Evolutionary conservation across 2,113 vertebrate species (phyloP).

Genomic region (Cyanoderma ruficeps): DNA sequence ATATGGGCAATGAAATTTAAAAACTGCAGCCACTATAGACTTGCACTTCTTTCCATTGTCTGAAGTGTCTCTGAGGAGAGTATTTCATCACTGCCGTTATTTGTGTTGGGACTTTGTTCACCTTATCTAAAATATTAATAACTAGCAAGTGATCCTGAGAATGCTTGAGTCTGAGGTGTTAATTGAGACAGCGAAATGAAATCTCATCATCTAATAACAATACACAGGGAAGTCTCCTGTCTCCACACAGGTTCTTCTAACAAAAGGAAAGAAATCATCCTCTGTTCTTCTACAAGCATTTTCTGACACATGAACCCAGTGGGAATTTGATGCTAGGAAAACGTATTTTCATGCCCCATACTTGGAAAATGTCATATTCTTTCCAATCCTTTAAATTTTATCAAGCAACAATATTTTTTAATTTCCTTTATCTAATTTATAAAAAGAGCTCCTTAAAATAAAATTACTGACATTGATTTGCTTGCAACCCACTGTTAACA

Average conservation of each 20-base stretch:
- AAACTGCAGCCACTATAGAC: background rate
- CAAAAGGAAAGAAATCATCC: background rate
- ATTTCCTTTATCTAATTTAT: background rate
- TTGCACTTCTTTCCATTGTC: background rate
- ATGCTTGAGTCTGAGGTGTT: background rate
- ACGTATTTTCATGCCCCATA: background rate
- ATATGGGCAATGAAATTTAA: background rate
- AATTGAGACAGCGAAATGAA: background rate
- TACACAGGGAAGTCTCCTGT: background rate
- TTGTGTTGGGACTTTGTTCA: background rate
- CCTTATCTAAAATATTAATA: background rate
- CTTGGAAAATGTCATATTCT: background rate
- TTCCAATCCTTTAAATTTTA: background rate
- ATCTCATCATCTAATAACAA: background rate
- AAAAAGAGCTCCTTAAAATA: background rate
- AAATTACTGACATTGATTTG: conserved; percentile 7
- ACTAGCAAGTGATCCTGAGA: background rate
- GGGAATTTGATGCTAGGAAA: background rate
- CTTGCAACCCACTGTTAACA: conserved; percentile 10
- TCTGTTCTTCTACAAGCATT: background rate
- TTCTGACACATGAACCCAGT: background rate
- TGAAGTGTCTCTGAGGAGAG: background rate
- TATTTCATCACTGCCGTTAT: background rate
- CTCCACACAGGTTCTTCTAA: background rate
- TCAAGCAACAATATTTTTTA: background rate